phyloP scores from a whole-genome alignment of 2,888 invertebrate species.

The Zonitis immaculata region DNA sequence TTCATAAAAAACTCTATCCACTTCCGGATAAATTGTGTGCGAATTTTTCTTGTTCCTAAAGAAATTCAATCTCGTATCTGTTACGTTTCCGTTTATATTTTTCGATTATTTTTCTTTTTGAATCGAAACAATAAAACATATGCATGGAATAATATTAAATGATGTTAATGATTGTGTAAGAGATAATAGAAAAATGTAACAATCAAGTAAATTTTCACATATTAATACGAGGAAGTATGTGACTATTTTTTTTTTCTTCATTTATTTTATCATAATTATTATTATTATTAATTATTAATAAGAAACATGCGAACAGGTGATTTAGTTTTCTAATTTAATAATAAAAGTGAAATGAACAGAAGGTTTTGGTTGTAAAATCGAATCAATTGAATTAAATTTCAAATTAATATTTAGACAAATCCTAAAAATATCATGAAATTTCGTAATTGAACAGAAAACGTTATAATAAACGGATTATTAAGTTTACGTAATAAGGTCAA shows the following conservation, averaged over 20 bases:
- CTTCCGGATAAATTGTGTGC: no score
- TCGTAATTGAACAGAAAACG: conserved; percentile 12
- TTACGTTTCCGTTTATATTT: no score
- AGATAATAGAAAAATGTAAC: conserved; percentile 8
- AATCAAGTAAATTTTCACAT: conserved; percentile 13
- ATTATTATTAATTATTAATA: not conserved
- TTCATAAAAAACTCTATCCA: no score
- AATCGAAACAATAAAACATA: conserved; percentile 11
- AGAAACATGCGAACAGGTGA: conserved; percentile 6
- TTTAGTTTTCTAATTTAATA: not conserved
- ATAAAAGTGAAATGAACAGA: not conserved
- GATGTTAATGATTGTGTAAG: conserved; percentile 11
- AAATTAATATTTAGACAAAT: not conserved
- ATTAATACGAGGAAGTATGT: conserved; percentile 10
- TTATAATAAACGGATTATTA: conserved; percentile 14
- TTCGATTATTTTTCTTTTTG: not conserved
- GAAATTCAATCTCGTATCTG: no score
- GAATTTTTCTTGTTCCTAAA: no score
- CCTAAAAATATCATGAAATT: no score
- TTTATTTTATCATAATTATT: conserved; percentile 1
- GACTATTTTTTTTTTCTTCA: no score
- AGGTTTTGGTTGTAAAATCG: not conserved
- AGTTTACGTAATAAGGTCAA: conserved; percentile 14
- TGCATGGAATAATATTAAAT: not conserved
- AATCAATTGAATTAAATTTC: not conserved